A percentile compares a stretch with the other conserved stretches of the same genome.
Conservation (phyloP, 2,888 invertebrate species). For the Horisme vitalbata region DNA sequence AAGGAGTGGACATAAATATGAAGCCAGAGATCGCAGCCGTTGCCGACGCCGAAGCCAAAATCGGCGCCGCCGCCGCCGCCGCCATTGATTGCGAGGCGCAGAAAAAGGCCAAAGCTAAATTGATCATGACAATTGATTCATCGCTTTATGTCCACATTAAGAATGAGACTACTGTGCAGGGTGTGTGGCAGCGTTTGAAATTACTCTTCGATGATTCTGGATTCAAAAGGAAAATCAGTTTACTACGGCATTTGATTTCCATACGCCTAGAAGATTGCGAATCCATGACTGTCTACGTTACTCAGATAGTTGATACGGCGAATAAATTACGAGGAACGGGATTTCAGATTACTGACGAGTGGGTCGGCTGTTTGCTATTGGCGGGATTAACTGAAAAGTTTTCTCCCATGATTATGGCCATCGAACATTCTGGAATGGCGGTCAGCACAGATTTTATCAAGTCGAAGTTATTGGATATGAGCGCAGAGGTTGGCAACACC, state of each 20-base stretch:
- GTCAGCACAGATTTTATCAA: conserved; percentile 22
- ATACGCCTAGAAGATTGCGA: conserved; percentile 27
- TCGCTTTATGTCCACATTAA: conserved; percentile 4
- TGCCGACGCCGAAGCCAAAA: too few species aligned
- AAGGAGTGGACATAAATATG: too few species aligned
- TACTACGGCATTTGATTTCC: conserved; percentile 26
- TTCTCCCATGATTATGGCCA: conserved; percentile 25
- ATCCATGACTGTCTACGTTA: conserved; percentile 19
- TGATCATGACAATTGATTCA: conserved; percentile 1
- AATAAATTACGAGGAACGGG: conserved; percentile 5
- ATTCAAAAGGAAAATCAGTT: conserved; percentile 25
- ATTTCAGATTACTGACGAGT: conserved; percentile 14
- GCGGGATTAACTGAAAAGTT: conserved; percentile 24
- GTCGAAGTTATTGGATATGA: too few species aligned
- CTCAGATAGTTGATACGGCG: conserved; percentile 9
- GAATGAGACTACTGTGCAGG: neutral
- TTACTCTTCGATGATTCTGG: conserved; percentile 24
- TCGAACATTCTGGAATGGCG: conserved; percentile 14
- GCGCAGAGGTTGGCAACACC: too few species aligned
- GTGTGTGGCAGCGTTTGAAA: conserved; percentile 5
- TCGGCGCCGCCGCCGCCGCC: too few species aligned
- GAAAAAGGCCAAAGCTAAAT: neutral
- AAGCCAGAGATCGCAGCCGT: too few species aligned
- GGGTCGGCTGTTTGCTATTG: conserved; percentile 23
- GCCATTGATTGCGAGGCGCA: too few species aligned